Percentiles rank a stretch among this genome's conserved stretches.
Conservation (phyloP, 2,797 vertebrate species). For the Spheniscus humboldti region DNA sequence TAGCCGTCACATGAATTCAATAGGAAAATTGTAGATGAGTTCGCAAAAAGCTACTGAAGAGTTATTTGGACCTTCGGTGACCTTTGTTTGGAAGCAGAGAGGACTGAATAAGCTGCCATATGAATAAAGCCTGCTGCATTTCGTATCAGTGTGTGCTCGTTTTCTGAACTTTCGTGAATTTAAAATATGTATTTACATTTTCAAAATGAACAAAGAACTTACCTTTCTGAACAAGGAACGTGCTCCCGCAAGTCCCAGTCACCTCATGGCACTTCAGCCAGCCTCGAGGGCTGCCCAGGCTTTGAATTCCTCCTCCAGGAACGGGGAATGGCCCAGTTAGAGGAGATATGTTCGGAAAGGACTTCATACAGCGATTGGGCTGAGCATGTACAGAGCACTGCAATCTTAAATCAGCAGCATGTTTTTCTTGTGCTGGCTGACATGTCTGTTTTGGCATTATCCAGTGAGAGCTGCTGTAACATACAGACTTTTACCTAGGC, state of each 20-base stretch:
- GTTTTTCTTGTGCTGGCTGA: not conserved
- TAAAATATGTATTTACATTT: not conserved
- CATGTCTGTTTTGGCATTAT: not conserved
- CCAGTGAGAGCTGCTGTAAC: not conserved
- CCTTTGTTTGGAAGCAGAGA: not conserved
- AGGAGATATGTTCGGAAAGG: not conserved
- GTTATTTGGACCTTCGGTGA: not conserved
- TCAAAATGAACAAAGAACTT: not conserved
- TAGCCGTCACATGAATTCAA: not conserved
- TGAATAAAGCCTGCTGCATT: not conserved
- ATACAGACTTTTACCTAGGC: not conserved
- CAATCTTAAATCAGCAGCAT: not conserved
- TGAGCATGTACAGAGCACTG: not conserved
- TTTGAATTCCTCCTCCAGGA: not conserved
- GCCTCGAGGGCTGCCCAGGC: not conserved
- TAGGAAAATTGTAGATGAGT: not conserved
- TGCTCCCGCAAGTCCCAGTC: rapidly evolving
- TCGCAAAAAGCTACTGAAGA: not conserved
- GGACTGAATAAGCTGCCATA: not conserved
- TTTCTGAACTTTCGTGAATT: not conserved
- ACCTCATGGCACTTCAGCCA: not conserved
- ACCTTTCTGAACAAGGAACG: not conserved
- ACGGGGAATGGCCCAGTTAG: not conserved
- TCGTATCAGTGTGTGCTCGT: not conserved
- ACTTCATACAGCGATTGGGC: not conserved